Evolutionary conservation across 2,797 vertebrate genomes (phyloP).

Genomic region (Anabas testudineus): DNA sequence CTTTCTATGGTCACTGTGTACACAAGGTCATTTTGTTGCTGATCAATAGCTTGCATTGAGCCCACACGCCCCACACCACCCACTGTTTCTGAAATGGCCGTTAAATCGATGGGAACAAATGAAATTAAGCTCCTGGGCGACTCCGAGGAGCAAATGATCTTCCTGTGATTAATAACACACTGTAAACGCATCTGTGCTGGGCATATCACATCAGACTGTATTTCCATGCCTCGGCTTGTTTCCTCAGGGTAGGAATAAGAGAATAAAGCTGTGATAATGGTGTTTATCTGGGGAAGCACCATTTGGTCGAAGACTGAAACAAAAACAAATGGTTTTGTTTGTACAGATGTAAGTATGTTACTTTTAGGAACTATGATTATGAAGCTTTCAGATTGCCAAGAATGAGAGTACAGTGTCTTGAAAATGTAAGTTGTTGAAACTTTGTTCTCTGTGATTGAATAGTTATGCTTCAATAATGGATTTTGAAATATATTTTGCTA

Average conservation of each 20-base stretch:
- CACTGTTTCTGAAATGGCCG: constrained; percentile 75
- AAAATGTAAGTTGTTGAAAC: no score
- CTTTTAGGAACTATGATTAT: constrained; percentile 30
- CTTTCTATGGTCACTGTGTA: constrained; percentile 66
- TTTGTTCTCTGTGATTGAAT: no score
- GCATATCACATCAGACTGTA: constrained; percentile 68
- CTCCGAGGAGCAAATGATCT: constrained; percentile 80
- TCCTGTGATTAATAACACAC: constrained; percentile 81
- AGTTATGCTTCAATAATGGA: no score
- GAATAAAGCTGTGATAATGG: constrained; percentile 69
- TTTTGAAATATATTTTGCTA: no score
- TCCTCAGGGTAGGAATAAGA: constrained; percentile 64
- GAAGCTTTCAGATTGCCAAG: constrained; percentile 19
- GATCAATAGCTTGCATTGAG: constrained; percentile 82
- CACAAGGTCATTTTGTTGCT: constrained; percentile 81
- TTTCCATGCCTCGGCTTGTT: constrained; percentile 65
- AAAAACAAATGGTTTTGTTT: constrained; percentile 72
- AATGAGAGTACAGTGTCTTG: no score
- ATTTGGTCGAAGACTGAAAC: constrained; percentile 55
- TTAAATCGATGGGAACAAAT: constrained; percentile 85
- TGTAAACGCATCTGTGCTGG: constrained; percentile 72
- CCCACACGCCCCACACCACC: constrained; percentile 48
- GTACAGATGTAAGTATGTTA: constrained; percentile 52
- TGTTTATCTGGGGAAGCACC: constrained; percentile 60
- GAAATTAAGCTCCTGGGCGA: constrained; percentile 81